Conservation (phyloP, 2,888 invertebrate species). For the Rhagonycha lutea region DNA sequence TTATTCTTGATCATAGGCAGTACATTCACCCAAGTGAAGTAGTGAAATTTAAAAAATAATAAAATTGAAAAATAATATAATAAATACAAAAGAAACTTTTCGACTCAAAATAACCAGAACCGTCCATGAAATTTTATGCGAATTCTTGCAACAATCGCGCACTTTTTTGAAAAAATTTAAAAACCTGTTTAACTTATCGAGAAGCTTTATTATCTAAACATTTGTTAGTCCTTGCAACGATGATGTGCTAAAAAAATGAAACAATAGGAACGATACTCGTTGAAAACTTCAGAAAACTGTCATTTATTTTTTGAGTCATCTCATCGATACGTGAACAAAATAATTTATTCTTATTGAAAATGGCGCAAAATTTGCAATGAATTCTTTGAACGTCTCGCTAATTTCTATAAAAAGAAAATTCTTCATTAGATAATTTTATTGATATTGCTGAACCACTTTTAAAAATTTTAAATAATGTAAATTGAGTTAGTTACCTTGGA, state of each 20-base stretch:
- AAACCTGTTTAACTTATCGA: constrained; percentile 19
- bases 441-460: neutral
- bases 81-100: neutral
- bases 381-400: neutral
- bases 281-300: constrained; percentile 25
- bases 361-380: neutral
- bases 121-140: neutral
- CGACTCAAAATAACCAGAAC: neutral
- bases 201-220: constrained; percentile 20
- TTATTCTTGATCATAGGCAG: too few relatives aligned
- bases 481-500: constrained; percentile 6
- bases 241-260: constrained; percentile 20
- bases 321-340: constrained; percentile 25
- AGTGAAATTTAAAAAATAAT: too few relatives aligned
- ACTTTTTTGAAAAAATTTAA: constrained; percentile 2
- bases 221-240: constrained; percentile 13
- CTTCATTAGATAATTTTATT: neutral
- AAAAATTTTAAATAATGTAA: neutral
- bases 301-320: constrained; percentile 22
- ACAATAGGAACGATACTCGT: constrained; percentile 30
- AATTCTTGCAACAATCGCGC: neutral
- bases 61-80: too few relatives aligned
- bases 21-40: too few relatives aligned
- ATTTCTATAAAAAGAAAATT: neutral
- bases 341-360: constrained; percentile 5